A percentile compares a stretch with the other conserved stretches of the same genome.
Conservation (phyloP, 1,140 invertebrate species). For the Bathynomus jamesi region DNA sequence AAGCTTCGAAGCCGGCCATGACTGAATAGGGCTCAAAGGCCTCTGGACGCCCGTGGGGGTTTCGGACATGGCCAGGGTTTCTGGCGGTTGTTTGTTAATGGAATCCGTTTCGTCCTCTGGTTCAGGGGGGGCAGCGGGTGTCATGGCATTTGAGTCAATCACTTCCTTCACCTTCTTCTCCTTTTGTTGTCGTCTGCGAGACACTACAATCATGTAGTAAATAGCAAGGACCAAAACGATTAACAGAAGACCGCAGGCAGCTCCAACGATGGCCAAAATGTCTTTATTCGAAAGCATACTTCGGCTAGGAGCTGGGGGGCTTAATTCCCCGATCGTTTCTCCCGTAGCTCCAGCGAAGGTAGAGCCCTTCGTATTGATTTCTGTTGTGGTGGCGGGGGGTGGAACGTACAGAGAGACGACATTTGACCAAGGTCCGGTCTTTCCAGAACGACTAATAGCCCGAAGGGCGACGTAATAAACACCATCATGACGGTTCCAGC, state of each 20-base stretch:
- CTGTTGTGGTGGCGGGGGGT: conserved; percentile 34
- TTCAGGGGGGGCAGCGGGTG: conserved; percentile 22
- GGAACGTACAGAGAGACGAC: conserved; percentile 49
- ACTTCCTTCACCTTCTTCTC: conserved; percentile 31
- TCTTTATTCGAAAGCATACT: conserved; percentile 21
- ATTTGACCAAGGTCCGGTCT: conserved; percentile 51
- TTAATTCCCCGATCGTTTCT: conserved; percentile 22
- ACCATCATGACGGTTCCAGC: conserved; percentile 29
- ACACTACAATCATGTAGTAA: conserved; percentile 30
- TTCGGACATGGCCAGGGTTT: conserved; percentile 19
- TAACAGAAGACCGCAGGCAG: conserved; percentile 27
- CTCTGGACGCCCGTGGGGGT: conserved; percentile 39
- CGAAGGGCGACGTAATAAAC: conserved; percentile 48
- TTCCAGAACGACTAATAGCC: conserved; percentile 43
- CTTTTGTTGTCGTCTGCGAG: conserved; percentile 22
- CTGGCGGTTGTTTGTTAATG: conserved; percentile 31
- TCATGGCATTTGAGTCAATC: conserved; percentile 12
- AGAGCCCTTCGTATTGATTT: conserved; percentile 31
- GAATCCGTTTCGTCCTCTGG: conserved; percentile 34
- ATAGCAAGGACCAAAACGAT: conserved; percentile 28
- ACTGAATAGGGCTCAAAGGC: conserved; percentile 50
- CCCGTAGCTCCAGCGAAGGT: conserved; percentile 25
- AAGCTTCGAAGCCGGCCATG: conserved; percentile 53
- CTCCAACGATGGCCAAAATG: conserved; percentile 33
- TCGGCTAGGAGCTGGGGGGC: conserved; percentile 24